Conservation (phyloP, 2,113 vertebrate species). For the Etia nguti region DNA sequence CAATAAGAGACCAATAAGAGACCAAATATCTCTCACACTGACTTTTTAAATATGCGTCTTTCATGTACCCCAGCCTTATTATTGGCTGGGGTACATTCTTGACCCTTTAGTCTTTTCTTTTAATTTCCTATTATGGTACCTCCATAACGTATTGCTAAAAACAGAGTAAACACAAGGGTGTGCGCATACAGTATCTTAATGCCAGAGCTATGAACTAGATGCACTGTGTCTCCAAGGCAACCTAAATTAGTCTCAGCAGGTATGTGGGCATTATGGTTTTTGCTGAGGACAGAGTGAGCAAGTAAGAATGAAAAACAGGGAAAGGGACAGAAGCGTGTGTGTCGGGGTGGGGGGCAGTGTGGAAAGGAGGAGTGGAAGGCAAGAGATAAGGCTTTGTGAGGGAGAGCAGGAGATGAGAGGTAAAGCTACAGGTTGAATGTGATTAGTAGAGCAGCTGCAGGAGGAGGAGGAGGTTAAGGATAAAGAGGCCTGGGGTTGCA, state of each 20-base stretch:
- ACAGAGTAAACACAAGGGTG: not conserved
- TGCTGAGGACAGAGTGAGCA: not conserved
- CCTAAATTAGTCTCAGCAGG: conserved; percentile 37
- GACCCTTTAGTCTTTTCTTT: not conserved
- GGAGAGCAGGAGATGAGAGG: conserved; percentile 5
- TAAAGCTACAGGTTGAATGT: conserved; percentile 36
- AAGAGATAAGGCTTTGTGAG: conserved; percentile 10
- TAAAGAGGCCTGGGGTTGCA: not conserved
- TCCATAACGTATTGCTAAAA: not conserved
- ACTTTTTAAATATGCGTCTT: not conserved
- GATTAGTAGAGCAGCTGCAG: not conserved
- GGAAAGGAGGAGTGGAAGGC: not conserved
- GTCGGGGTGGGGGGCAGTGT: not conserved
- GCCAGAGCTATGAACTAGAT: not conserved
- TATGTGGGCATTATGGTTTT: conserved; percentile 20
- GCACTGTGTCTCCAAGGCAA: conserved; percentile 43
- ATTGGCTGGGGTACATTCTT: not conserved
- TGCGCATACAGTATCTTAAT: not conserved
- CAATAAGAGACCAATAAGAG: not conserved
- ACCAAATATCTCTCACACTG: not conserved
- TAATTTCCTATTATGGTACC: not conserved
- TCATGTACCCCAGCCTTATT: not conserved
- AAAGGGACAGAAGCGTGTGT: not conserved
- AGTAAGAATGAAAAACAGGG: not conserved
- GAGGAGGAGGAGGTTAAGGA: not conserved